Base-by-base conservation (phyloP, 2,113 vertebrate species). In the Prietella phreatophila region DNA sequence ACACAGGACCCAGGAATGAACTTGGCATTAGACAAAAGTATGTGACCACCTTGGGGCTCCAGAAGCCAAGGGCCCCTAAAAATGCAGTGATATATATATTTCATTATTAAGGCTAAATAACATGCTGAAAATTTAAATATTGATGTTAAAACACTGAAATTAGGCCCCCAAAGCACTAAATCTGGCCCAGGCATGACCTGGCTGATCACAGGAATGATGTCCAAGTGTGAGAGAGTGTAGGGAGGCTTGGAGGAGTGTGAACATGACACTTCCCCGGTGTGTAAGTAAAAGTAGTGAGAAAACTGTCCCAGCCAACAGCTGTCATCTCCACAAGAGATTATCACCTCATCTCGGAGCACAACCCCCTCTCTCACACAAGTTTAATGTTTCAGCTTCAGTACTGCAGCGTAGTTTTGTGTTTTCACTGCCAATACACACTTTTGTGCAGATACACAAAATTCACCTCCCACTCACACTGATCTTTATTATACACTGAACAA, bases 171-270 rank as follows among this genome's bases (percentile, higher is more conserved):
- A 50, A 50, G 42, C 42, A 47, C 5, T 10, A 50, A 10, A 50
- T 50, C 47, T 10, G 47, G 1, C 47, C 47, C 47, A 10, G 47
- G 14, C 53, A 55, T 5, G 3, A 65, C 27, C 61, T n/a, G 27
- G 15, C 15, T 71, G 69, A 17, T 36, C 9, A 36, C 7, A 39
- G 69, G 30, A 36, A 39, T 39, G 69, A 71, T 71, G 69, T 15
- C 11, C 0, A 13, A 30, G 63, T 61, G 60, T 65, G 67, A 1
- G 5, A 6, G 67, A 36, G 67, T 36, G 33, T 20, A 20, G 36
- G 69, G 69, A 71, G 33, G 33, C 69, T 39, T 71, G 69, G 69
- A 71, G 69, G 69, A 39, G 69, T 71, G 67, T 69, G 67, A 17
- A 69, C 33, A 33, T 19, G 67, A 69, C 15, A 69, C 67, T 17